Evolutionary conservation across 2,888 invertebrate genomes (phyloP), one percentile per base, ranked within the genome.

Genomic region (Paralinhomoeus sp.): DNA sequence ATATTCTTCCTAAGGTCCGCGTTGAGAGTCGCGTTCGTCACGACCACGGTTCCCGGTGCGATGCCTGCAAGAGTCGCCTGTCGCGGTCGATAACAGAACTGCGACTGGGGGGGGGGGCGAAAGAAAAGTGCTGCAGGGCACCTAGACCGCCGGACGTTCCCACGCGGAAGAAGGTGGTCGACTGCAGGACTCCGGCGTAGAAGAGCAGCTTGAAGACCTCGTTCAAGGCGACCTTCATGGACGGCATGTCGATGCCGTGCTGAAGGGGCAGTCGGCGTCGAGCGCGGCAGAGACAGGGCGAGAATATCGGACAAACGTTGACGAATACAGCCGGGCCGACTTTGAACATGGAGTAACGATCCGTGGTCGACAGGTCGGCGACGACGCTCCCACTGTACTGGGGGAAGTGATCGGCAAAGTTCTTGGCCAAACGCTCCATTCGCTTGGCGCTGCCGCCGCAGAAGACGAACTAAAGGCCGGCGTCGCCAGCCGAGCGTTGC

Each of bases 181-280:
- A 12, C 27, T 27, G 5, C 27, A 27, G 27, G 27, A 5, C 78
- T 61, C 74, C 77, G 36, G 93, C 85, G 64, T 85, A 82, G 65
- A 80, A 79, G 78, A 97, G 80, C 55, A 97, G 70, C 67, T 97
- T 97, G 61, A 91, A 83, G 49, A 87, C 72, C 70, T 97, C 93
- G 64, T 91, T 85, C 46, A 97, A 73, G 44, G 93, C 71, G 53
- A 97, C 89, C 42, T 84, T 82, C 44, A 91, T 76, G 0, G 93
- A 93, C 5, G 93, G 87, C 44, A 83, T 79, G 5, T 93, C 97
- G 82, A 97, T 97, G 46, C 93, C 97, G 62, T 97, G 97, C 83
- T 85, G 68, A 1, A 69, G 9, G 23, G 7, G 27, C 12, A 27
- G 27, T 27, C 12, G 5, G 7, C 27, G 12, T 27, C 12, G 12